Evolutionary conservation across 2,888 invertebrate genomes (phyloP).

Genomic region (Phlogophora meticulosa): DNA sequence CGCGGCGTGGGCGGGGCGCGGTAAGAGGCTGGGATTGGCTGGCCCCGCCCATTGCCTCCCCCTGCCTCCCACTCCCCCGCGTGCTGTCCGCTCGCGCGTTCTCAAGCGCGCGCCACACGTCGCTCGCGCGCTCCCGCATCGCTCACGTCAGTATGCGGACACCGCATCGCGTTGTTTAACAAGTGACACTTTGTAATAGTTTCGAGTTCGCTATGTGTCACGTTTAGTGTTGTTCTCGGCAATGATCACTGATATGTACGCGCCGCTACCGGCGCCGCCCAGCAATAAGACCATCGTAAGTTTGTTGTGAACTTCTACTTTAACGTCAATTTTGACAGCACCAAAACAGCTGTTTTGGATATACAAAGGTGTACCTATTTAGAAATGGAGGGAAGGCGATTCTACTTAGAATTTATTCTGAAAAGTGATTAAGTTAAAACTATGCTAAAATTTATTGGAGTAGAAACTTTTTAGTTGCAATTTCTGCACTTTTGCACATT

Average conservation of each 20-base stretch:
- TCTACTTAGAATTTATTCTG: constrained; percentile 3
- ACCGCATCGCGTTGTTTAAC: constrained; percentile 58
- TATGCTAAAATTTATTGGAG: neutral
- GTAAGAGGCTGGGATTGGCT: constrained; percentile 87
- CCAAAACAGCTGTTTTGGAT: constrained; percentile 56
- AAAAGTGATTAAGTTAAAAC: neutral
- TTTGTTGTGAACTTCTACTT: constrained; percentile 65
- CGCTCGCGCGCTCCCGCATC: constrained; percentile 68
- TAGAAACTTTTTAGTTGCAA: neutral
- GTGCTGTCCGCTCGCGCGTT: constrained; percentile 59
- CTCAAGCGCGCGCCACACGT: constrained; percentile 65
- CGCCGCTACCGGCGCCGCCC: constrained; percentile 86
- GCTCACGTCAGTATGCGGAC: constrained; percentile 74
- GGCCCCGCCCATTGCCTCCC: constrained; percentile 79
- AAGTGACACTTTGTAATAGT: constrained; percentile 65
- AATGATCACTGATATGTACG: constrained; percentile 90
- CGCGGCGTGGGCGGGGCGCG: constrained; percentile 84
- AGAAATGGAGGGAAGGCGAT: constrained; percentile 7
- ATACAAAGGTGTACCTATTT: constrained; percentile 41
- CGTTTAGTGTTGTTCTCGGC: constrained; percentile 78
- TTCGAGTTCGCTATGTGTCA: constrained; percentile 69
- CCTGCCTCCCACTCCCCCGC: constrained; percentile 71
- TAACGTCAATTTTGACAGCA: constrained; percentile 59
- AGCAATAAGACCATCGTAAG: constrained; percentile 87
- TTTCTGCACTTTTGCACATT: too few relatives aligned